Percentiles rank a stretch among this genome's conserved stretches.
phyloP scores from a whole-genome alignment of 2,888 invertebrate species.

The Lathronympha strigana region DNA sequence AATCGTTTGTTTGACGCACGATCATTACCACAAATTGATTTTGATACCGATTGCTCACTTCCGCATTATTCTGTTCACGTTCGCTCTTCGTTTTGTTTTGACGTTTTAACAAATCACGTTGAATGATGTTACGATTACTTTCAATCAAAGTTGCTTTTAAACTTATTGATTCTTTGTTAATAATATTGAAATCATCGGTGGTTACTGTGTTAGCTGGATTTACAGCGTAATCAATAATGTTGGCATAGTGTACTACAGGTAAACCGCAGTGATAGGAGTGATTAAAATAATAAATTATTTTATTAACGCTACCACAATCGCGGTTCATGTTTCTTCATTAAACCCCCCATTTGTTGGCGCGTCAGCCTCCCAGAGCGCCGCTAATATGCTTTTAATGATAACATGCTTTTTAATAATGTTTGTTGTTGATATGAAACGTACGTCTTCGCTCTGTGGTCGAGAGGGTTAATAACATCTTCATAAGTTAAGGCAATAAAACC shows the following conservation, averaged over 20 bases:
- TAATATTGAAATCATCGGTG: slow-evolving; percentile 7
- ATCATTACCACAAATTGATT: slow-evolving; percentile 73
- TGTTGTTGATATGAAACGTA: slow-evolving; percentile 30
- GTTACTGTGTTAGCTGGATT: slow-evolving; percentile 1
- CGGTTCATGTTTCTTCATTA: slow-evolving; percentile 72
- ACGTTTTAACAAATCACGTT: slow-evolving; percentile 53
- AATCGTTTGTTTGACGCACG: slow-evolving; percentile 71
- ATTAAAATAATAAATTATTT: slow-evolving; percentile 67
- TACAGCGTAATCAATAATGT: slow-evolving; percentile 16
- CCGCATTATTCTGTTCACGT: slow-evolving; percentile 67
- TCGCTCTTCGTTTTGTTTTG: slow-evolving; percentile 53
- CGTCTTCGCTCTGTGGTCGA: slow-evolving; percentile 25
- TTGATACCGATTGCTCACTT: slow-evolving; percentile 78
- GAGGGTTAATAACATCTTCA: slow-evolving; percentile 11
- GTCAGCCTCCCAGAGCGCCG: slow-evolving; percentile 65
- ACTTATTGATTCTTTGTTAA: slow-evolving; percentile 12
- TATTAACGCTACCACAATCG: slow-evolving; percentile 65
- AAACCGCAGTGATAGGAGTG: slow-evolving; percentile 49
- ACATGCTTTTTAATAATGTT: slow-evolving; percentile 54
- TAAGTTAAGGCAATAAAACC: not conserved
- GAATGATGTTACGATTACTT: slow-evolving; percentile 32
- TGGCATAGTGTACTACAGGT: slow-evolving; percentile 25
- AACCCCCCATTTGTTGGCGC: slow-evolving; percentile 63
- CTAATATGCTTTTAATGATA: slow-evolving; percentile 72
- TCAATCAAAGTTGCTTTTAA: slow-evolving; percentile 26